Base-by-base conservation (phyloP, 2,797 vertebrate genomes). In the Pygocentrus nattereri region DNA sequence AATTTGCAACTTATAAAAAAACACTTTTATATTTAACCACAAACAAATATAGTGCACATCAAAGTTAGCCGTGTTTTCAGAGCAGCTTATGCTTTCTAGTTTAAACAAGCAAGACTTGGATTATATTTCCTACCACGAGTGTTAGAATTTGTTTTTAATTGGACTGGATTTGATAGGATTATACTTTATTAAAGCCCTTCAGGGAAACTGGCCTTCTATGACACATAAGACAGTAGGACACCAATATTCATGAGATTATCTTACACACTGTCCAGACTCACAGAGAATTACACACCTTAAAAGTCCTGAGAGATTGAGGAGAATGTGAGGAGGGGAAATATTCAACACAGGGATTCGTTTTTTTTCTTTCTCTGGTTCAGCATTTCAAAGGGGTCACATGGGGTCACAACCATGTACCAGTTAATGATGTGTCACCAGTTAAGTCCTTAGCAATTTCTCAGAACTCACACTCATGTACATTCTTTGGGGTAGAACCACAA, bases 101-200 rank as follows among this genome's bases (percentile, higher is more conserved):
- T 56, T 34, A 54, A 52, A 72, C 30, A 54, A 31, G 30, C 27
- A 54, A 31, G 21, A 21, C 38, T 23, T 69, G 23, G 65, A 25
- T 69, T 44, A 47, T 23, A 47, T 41, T 47, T 23, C 12, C 11
- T 19, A 13, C 12, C 11, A 15, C 25, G 34, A 38, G 38, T 58
- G 69, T 11, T 49, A 2, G 15, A 27, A 21, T 54, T 73, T 54
- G 50, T 72, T 73, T 56, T 38, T 31, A 73, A 58, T 56, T 58
- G 52, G 31, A 56, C 30, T 73, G 52, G 30, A 73, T 56, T 58
- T 73, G 70, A 72, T 72, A 21, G 27, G 70, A 72, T 52, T 52
- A 52, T 38, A n/a, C 52, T 38, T 73, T 73, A 73, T 56, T 58
- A 73, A 73, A 73, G 0, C 25, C 44, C 27, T 23, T 23, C 38